These are phyloP conservation scores for Lacanobia oleracea DNA, from an alignment of 2,888 invertebrate genomes.

Conservation along the genomic window DNA sequence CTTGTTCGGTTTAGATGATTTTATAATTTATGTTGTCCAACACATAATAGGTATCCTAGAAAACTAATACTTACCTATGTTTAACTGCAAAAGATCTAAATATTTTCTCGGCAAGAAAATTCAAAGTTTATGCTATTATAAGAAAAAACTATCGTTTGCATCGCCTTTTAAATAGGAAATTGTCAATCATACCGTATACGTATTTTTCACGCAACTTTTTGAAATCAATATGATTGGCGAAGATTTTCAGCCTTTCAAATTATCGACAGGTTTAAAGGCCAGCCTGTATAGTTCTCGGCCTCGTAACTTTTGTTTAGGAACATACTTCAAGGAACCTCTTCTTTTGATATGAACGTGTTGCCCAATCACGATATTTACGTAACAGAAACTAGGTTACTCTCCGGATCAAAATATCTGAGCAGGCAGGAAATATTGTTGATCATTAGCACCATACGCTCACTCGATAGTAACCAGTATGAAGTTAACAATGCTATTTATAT, in stretches of 20 bases:
- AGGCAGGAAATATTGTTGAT: constrained; percentile 41
- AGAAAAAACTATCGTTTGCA: background rate
- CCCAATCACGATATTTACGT: constrained; percentile 75
- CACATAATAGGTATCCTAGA: background rate
- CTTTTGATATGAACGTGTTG: constrained; percentile 41
- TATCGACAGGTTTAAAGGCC: background rate
- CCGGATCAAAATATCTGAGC: constrained; percentile 61
- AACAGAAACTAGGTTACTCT: constrained; percentile 73
- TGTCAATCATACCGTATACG: background rate
- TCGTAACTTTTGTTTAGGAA: background rate
- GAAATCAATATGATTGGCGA: background rate
- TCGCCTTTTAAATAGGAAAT: background rate
- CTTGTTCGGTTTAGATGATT: background rate
- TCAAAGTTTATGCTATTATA: background rate
- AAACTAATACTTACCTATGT: background rate
- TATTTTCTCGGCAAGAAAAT: background rate
- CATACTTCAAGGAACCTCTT: constrained; percentile 38
- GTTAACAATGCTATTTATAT: constrained; percentile 10
- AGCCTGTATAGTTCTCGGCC: background rate
- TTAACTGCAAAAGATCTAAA: background rate
- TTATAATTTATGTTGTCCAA: background rate
- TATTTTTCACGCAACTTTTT: background rate
- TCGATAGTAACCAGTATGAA: background rate
- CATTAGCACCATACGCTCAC: constrained; percentile 19
- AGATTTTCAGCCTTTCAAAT: background rate